Evolutionary conservation across 2,888 invertebrate species (phyloP).

Genomic region (Mermis nigrescens): DNA sequence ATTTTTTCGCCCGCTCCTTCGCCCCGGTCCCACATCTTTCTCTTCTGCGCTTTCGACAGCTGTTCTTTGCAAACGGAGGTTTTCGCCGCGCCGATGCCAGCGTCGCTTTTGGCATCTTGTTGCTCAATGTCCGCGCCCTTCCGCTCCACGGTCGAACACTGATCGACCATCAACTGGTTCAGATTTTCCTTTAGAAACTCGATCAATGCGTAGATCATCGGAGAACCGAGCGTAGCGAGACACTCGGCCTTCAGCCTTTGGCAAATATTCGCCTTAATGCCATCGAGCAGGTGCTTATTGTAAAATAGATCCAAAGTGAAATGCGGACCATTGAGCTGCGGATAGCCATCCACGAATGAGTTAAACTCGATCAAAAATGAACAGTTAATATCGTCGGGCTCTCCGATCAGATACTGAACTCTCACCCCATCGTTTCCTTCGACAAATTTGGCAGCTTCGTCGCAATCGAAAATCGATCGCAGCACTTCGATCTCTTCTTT

Average conservation of each 20-base stretch:
- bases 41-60: conserved; percentile 71
- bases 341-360: conserved; percentile 63
- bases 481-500: conserved; percentile 69
- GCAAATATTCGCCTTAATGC: conserved; percentile 51
- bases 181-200: conserved; percentile 69
- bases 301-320: conserved; percentile 76
- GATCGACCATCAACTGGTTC: conserved; percentile 48
- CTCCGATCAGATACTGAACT: conserved; percentile 39
- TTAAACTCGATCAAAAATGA: conserved; percentile 68
- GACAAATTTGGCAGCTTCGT: conserved; percentile 51
- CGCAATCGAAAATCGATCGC: conserved; percentile 80
- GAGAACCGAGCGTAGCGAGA: conserved; percentile 62
- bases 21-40: conserved; percentile 63
- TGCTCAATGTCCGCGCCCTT: too few species aligned
- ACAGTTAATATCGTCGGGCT: conserved; percentile 45
- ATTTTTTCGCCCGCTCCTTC: conserved; percentile 57
- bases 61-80: conserved; percentile 44
- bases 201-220: conserved; percentile 82
- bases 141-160: conserved; percentile 43
- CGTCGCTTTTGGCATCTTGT: not conserved
- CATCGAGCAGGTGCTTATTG: conserved; percentile 56
- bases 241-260: conserved; percentile 49
- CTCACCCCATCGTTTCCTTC: conserved; percentile 47
- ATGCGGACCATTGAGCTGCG: conserved; percentile 51
- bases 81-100: not conserved